phyloP scores from a whole-genome alignment of 1,140 invertebrate genomes.

The Anastrepha ludens region DNA sequence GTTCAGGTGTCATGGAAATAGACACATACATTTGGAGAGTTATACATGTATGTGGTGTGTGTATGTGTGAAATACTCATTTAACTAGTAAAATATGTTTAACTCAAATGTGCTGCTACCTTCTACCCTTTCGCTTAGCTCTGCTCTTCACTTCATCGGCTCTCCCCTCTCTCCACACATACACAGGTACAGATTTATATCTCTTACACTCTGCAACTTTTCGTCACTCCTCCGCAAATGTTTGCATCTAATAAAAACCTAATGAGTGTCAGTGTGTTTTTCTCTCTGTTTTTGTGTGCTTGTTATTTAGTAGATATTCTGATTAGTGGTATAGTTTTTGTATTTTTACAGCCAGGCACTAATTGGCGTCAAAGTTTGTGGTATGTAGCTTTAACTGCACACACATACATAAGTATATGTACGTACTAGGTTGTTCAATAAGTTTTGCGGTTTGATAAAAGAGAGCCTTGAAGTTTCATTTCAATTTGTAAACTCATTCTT shows the following conservation, averaged over 20 bases:
- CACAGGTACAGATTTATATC: not conserved
- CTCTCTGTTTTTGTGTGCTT: not conserved
- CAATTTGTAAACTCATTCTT: no score
- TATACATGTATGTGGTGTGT: no score
- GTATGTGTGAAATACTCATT: no score
- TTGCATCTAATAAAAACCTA: slow-evolving; percentile 48
- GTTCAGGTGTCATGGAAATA: no score
- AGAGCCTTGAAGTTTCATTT: no score
- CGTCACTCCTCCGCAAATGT: not conserved
- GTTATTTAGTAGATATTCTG: not conserved
- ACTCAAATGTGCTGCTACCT: no score
- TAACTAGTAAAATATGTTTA: no score
- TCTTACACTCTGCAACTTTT: not conserved
- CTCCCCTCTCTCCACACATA: no score
- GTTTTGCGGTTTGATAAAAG: no score
- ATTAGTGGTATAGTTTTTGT: slow-evolving; percentile 24
- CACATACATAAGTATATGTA: not conserved
- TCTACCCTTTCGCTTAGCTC: no score
- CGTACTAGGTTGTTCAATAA: not conserved
- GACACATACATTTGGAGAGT: no score
- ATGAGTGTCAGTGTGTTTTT: not conserved
- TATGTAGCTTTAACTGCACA: not conserved
- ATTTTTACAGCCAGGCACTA: slow-evolving; percentile 28
- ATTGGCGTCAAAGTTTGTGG: slow-evolving; percentile 44
- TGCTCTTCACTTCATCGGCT: no score